These are phyloP conservation scores for Pelecanus crispus DNA, from an alignment of 2,113 vertebrate species.

Conservation along the genomic window DNA sequence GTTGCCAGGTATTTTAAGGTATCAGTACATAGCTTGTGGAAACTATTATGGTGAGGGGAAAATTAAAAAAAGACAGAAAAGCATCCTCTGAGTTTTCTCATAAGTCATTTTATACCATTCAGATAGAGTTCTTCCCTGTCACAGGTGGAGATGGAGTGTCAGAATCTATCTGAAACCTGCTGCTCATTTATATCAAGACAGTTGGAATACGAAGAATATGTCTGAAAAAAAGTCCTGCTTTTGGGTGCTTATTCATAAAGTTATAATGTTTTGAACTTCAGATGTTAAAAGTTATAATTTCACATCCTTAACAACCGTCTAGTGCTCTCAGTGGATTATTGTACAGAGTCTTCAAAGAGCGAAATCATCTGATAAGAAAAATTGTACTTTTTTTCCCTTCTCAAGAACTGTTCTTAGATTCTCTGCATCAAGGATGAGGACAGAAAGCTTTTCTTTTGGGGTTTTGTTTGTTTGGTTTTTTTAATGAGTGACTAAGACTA, in stretches of 20 bases:
- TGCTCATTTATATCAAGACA: neutral
- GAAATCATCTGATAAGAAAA: neutral
- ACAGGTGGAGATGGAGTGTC: neutral
- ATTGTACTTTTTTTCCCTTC: neutral
- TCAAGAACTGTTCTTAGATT: neutral
- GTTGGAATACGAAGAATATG: neutral
- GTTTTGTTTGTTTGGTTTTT: neutral
- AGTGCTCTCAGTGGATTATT: neutral
- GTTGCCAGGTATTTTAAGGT: neutral
- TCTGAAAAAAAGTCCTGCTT: neutral
- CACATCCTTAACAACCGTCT: neutral
- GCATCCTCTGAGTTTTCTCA: neutral
- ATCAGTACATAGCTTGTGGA: neutral
- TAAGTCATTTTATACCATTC: neutral
- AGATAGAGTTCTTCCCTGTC: neutral
- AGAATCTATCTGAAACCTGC: neutral
- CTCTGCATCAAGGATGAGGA: neutral
- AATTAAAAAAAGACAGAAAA: neutral
- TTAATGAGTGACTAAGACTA: neutral
- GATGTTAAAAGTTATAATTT: neutral
- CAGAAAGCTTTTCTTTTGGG: neutral
- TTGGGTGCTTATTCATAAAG: neutral
- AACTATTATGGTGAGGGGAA: neutral
- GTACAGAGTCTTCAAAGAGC: neutral
- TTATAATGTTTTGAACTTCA: neutral